phyloP scores from a whole-genome alignment of 2,797 vertebrate species.

The Lagocephalus sceleratus region DNA sequence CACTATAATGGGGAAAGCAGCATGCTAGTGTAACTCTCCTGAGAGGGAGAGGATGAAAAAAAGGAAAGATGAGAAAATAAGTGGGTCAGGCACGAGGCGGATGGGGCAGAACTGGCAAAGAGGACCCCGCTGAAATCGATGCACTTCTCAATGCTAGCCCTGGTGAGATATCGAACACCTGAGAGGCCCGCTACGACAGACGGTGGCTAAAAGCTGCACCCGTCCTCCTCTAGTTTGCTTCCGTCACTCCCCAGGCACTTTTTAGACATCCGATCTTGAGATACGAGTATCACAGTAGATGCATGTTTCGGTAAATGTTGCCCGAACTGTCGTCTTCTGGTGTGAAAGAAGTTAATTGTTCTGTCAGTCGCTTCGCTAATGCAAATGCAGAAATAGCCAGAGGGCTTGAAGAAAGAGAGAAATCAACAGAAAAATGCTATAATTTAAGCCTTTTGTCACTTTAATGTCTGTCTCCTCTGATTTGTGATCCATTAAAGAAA shows the following conservation, averaged over 20 bases:
- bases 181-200: conserved; percentile 58
- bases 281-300: conserved; percentile 47
- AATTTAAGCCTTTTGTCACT: too few species aligned
- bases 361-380: conserved; percentile 30
- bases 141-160: conserved; percentile 63
- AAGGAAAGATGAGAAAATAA: conserved; percentile 85
- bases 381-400: conserved; percentile 22
- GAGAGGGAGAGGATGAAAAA: conserved; percentile 54
- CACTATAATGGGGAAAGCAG: conserved; percentile 74
- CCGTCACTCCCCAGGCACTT: conserved; percentile 49
- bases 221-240: conserved; percentile 63
- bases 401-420: conserved; percentile 8
- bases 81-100: conserved; percentile 78
- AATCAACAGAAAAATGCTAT: conserved; percentile 2
- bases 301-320: conserved; percentile 55
- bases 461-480: neutral
- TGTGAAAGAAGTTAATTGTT: conserved; percentile 53
- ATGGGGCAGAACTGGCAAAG: conserved; percentile 69
- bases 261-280: conserved; percentile 44
- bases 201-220: conserved; percentile 64
- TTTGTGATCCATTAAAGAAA: neutral
- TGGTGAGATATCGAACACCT: conserved; percentile 75
- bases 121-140: conserved; percentile 78
- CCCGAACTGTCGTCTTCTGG: conserved; percentile 23
- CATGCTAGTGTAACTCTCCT: conserved; percentile 74